These are phyloP conservation scores for Drosophila demipolita DNA, from an alignment of 2,888 invertebrate genomes.

Conservation along the genomic window DNA sequence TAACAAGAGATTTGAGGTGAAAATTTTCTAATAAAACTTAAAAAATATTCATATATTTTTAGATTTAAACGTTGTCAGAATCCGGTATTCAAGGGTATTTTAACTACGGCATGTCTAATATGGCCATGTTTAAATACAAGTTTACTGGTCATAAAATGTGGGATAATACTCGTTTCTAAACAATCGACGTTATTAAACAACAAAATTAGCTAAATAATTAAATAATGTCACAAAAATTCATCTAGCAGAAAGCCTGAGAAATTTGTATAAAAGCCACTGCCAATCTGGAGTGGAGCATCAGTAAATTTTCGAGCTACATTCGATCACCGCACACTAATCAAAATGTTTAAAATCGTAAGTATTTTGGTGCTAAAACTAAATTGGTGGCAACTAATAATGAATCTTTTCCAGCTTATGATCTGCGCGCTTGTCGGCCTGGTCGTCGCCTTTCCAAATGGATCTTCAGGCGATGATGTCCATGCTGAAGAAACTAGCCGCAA, in stretches of 20 bases:
- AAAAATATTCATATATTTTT: not conserved
- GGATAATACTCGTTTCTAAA: not conserved
- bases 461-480: not conserved
- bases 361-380: not conserved
- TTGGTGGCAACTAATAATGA: not conserved
- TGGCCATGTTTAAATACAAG: not conserved
- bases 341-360: slow-evolving; percentile 13
- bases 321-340: not conserved
- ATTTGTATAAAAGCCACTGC: not conserved
- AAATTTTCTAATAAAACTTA: not conserved
- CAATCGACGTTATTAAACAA: not conserved
- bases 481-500: not conserved
- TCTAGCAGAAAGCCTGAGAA: not conserved
- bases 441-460: not conserved
- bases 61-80: not conserved
- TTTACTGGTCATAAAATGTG: not conserved
- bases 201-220: not conserved
- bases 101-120: not conserved
- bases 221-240: not conserved
- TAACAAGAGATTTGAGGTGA: not conserved
- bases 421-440: not conserved
- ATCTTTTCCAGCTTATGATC: not conserved
- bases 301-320: not conserved
- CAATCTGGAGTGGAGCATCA: not conserved
- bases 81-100: not conserved